phyloP scores from a whole-genome alignment of 1,140 invertebrate genomes.

The Diabrotica virgifera region DNA sequence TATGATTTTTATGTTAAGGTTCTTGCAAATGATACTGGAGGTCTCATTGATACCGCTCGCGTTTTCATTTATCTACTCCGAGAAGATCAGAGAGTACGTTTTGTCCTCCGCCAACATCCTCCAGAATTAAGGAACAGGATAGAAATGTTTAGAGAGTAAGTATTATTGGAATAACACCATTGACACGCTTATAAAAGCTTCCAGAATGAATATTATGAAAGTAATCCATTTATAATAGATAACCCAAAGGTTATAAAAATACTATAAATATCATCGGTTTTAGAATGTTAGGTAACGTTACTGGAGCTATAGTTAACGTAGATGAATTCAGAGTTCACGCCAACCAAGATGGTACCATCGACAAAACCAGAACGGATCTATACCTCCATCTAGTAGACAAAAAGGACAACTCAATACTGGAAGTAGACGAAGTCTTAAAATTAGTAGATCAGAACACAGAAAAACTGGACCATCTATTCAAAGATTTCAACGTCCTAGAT shows the following conservation, averaged over 20 bases:
- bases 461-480: slow-evolving; percentile 82
- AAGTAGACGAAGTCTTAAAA: slow-evolving; percentile 78
- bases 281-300: slow-evolving; percentile 78
- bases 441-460: slow-evolving; percentile 90
- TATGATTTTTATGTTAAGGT: slow-evolving; percentile 54
- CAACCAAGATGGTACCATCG: slow-evolving; percentile 87
- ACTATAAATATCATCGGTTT: slow-evolving; percentile 7
- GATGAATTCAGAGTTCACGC: slow-evolving; percentile 91
- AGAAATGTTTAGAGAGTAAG: slow-evolving; percentile 75
- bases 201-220: too few species aligned
- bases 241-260: too few species aligned
- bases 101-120: slow-evolving; percentile 86
- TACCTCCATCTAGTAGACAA: slow-evolving; percentile 90
- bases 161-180: slow-evolving; percentile 23
- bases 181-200: too few species aligned
- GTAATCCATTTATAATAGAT: too few species aligned
- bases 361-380: slow-evolving; percentile 90
- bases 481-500: slow-evolving; percentile 88
- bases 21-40: slow-evolving; percentile 79
- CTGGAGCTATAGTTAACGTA: slow-evolving; percentile 87
- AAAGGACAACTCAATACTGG: slow-evolving; percentile 86
- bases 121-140: slow-evolving; percentile 79
- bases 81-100: slow-evolving; percentile 89
- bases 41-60: slow-evolving; percentile 71
- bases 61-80: slow-evolving; percentile 88